Base-by-base conservation (phyloP, 2,113 vertebrate species). In the Phycodurus eques region DNA sequence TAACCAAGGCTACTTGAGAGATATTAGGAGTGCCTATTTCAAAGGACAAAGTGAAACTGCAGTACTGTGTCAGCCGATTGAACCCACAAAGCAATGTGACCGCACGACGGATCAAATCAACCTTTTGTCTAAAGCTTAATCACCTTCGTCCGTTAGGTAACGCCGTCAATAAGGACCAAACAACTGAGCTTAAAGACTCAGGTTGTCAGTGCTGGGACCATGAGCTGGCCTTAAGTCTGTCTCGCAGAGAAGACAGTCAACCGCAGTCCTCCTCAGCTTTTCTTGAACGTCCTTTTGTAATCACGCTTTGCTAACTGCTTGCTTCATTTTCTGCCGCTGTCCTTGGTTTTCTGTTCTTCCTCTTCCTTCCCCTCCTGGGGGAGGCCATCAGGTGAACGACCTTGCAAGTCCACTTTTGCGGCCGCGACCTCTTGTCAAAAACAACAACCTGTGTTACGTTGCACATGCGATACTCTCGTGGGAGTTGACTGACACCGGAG, bases 161-260 rank as follows among this genome's bases (percentile, higher is more conserved):
- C n/a, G n/a, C 17, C 43, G 46, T 66, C 15, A 13, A 57, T 51
- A 73, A 73, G 76, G 73, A 8, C 73, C 70, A 70, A 84, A 88
- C 81, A 70, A 13, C 5, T 83, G 67, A 44, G 49, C 74, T 80
- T 47, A 35, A 61, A 75, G 78, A 75, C 80, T 84, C 75, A 72
- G 75, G 49, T 84, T 90, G 84, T 93, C 89, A 84, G 92, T 92
- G 87, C 92, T 93, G 93, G 93, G 94, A 94, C 92, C 92, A 93
- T 94, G 92, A 94, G 93, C 90, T 93, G 94, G 94, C 94, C 93
- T 95, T 95, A 94, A 94, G 87, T 88, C 87, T 88, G 61, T 68
- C 82, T 69, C 74, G 71, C 68, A 62, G 73, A 83, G 66, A 74
- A 74, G 73, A 80, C 67, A 39, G 83, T 68, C 68, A 71, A 47